Conservation (phyloP, 2,797 vertebrate species). For the Liparis tanakae region DNA sequence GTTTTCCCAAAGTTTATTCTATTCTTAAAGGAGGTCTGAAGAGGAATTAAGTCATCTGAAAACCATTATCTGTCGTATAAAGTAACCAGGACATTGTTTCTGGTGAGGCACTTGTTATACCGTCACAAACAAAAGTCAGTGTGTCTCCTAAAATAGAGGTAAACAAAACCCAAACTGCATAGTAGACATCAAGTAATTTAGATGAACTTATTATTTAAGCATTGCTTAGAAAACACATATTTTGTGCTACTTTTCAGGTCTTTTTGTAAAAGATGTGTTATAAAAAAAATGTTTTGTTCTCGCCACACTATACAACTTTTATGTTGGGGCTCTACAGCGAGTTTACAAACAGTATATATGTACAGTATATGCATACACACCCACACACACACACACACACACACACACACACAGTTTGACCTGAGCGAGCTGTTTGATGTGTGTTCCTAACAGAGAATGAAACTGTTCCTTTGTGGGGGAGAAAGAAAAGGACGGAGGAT, state of each 20-base stretch:
- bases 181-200: slow-evolving; percentile 4
- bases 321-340: slow-evolving; percentile 17
- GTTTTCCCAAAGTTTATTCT: slow-evolving; percentile 24
- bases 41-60: slow-evolving; percentile 12
- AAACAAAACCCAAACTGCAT: slow-evolving; percentile 7
- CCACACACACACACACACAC: neutral
- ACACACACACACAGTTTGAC: slow-evolving; percentile 63
- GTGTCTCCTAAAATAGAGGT: neutral
- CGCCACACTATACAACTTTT: slow-evolving; percentile 48
- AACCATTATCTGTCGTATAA: neutral
- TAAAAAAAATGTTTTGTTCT: slow-evolving; percentile 41
- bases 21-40: slow-evolving; percentile 32
- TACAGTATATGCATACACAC: neutral
- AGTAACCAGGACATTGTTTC: slow-evolving; percentile 9
- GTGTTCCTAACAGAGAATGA: slow-evolving; percentile 71
- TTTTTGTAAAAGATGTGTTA: slow-evolving; percentile 25
- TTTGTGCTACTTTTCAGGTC: slow-evolving; percentile 14
- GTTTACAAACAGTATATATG: slow-evolving; percentile 23
- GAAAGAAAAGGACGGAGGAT: slow-evolving; percentile 78
- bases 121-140: slow-evolving; percentile 11
- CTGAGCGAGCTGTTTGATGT: slow-evolving; percentile 71
- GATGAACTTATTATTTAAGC: neutral
- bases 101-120: slow-evolving; percentile 8
- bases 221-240: neutral
- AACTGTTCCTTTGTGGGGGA: slow-evolving; percentile 79